phyloP scores from a whole-genome alignment of 2,797 vertebrate species.

The Cuculus canorus region DNA sequence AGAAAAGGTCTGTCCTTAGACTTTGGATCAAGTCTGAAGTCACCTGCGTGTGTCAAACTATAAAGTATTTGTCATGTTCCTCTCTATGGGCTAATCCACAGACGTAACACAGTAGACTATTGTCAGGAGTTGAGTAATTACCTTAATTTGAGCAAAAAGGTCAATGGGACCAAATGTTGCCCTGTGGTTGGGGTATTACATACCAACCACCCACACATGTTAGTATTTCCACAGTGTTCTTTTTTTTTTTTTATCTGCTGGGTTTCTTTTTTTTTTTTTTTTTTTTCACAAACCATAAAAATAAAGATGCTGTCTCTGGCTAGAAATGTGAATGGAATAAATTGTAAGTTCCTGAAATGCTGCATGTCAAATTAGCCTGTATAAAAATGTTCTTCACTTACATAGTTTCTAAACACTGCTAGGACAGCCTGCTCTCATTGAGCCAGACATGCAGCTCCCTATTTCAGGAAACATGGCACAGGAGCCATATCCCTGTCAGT shows the following conservation, averaged over 20 bases:
- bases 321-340: conserved; percentile 47
- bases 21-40: conserved; percentile 14
- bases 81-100: neutral
- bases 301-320: conserved; percentile 1
- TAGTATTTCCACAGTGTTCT: conserved; percentile 23
- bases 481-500: neutral
- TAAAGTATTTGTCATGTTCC: neutral
- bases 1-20: neutral
- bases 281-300: neutral
- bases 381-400: conserved; percentile 52
- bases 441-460: conserved; percentile 15
- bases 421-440: conserved; percentile 19
- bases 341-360: conserved; percentile 57
- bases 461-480: conserved; percentile 49
- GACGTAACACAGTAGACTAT: neutral
- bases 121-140: conserved; percentile 50
- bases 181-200: conserved; percentile 41
- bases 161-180: conserved; percentile 43
- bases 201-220: conserved; percentile 21
- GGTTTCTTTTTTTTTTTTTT: no score
- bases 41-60: neutral
- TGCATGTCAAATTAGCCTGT: conserved; percentile 28
- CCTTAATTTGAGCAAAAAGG: conserved; percentile 58
- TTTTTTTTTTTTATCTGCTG: neutral
- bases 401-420: conserved; percentile 27